Evolutionary conservation across 2,797 vertebrate species (phyloP).

Genomic region (Sebastes diaconus): DNA sequence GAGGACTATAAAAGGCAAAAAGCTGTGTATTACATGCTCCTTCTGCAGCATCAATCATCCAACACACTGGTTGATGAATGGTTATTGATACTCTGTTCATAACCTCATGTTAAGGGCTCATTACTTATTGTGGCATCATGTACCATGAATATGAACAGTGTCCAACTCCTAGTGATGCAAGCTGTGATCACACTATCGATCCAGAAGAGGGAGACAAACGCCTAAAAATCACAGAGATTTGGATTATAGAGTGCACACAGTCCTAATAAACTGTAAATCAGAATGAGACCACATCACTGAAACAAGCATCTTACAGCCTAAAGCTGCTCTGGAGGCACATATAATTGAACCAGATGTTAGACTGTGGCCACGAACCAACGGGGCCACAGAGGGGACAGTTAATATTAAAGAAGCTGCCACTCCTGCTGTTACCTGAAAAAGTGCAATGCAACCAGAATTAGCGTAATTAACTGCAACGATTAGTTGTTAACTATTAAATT

Average conservation of each 20-base stretch:
- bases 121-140: neutral
- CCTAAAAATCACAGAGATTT: neutral
- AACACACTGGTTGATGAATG: neutral
- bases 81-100: neutral
- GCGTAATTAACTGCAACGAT: too few species aligned
- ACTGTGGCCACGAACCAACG: neutral
- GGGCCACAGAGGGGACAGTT: neutral
- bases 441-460: neutral
- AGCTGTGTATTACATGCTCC: neutral
- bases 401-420: neutral
- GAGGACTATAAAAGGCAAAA: neutral
- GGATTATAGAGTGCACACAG: too few species aligned
- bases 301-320: neutral
- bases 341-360: neutral
- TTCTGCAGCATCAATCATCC: neutral
- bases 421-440: neutral
- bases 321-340: too few species aligned
- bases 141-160: too few species aligned
- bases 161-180: neutral
- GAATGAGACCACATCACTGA: neutral
- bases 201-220: conserved; percentile 65
- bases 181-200: neutral
- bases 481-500: too few species aligned
- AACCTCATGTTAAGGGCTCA: neutral
- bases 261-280: neutral